Evolutionary conservation across 2,797 vertebrate species (phyloP).

Genomic region (Phrynocephalus forsythii): DNA sequence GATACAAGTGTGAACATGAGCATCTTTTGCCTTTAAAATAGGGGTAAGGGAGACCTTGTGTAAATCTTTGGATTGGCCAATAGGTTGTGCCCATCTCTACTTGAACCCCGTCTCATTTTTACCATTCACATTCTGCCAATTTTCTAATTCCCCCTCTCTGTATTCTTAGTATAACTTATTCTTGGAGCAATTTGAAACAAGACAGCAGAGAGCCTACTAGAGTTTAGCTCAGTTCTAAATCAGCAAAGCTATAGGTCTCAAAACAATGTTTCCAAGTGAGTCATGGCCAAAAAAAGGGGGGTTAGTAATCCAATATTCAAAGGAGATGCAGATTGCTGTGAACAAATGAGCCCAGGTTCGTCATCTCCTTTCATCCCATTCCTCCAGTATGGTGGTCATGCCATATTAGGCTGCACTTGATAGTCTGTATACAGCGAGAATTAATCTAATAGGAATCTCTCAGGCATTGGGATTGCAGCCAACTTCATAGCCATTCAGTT

Average conservation of each 20-base stretch:
- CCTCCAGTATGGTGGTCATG: constrained; percentile 48
- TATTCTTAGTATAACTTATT: background rate
- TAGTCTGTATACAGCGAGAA: constrained; percentile 43
- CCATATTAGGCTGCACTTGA: constrained; percentile 10
- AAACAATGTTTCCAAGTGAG: constrained; percentile 7
- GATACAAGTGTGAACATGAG: background rate
- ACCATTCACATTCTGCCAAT: background rate
- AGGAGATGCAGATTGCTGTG: constrained; percentile 24
- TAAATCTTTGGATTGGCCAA: too few species aligned
- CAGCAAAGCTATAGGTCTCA: constrained; percentile 40
- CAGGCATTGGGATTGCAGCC: constrained; percentile 35
- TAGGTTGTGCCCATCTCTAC: too few species aligned
- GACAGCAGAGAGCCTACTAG: constrained; percentile 53
- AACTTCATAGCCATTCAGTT: constrained; percentile 49
- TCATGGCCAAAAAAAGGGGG: background rate
- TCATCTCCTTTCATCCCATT: constrained; percentile 42
- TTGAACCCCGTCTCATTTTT: constrained; percentile 52
- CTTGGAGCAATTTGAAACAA: background rate
- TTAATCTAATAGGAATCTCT: constrained; percentile 15
- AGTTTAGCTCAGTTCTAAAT: constrained; percentile 52
- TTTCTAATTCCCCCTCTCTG: background rate
- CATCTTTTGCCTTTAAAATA: background rate
- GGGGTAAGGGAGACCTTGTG: background rate
- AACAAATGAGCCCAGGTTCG: constrained; percentile 32
- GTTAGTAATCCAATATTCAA: constrained; percentile 41